These are phyloP conservation scores for Hetaerina titia DNA, from an alignment of 2,888 invertebrate species.

Conservation along the genomic window DNA sequence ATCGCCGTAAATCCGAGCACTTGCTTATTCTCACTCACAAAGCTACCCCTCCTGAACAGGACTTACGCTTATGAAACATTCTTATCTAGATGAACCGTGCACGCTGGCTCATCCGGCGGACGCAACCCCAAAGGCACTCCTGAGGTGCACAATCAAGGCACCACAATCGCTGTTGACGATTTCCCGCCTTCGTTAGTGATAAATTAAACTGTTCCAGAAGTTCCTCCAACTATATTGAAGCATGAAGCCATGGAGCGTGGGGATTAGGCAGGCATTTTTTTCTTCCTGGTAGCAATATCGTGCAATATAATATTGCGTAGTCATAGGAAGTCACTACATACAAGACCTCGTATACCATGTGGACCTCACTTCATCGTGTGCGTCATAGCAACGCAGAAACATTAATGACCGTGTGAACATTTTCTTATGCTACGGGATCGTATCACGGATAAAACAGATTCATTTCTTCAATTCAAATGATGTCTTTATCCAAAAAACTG, in stretches of 20 bases:
- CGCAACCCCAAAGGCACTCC: background rate
- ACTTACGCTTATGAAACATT: background rate
- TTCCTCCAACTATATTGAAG: background rate
- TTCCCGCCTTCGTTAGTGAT: background rate
- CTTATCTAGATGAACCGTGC: background rate
- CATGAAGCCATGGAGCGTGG: background rate
- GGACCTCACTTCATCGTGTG: background rate
- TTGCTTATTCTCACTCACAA: background rate
- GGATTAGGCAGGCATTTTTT: background rate
- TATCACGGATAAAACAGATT: no score
- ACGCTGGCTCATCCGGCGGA: background rate
- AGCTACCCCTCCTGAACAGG: background rate
- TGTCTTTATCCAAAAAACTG: no score
- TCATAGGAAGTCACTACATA: background rate
- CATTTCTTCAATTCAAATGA: no score
- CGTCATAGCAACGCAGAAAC: background rate
- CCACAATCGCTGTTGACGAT: background rate
- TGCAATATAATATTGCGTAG: background rate
- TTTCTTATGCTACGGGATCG: no score
- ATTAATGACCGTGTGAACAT: no score
- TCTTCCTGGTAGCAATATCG: background rate
- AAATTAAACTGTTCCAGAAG: background rate
- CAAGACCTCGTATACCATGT: no score
- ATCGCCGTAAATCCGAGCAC: background rate
- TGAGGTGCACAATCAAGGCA: background rate